Percentiles rank a stretch among this genome's conserved stretches.
Evolutionary conservation across 2,888 invertebrate genomes (phyloP).

Genomic region (Candidula unifasciata): DNA sequence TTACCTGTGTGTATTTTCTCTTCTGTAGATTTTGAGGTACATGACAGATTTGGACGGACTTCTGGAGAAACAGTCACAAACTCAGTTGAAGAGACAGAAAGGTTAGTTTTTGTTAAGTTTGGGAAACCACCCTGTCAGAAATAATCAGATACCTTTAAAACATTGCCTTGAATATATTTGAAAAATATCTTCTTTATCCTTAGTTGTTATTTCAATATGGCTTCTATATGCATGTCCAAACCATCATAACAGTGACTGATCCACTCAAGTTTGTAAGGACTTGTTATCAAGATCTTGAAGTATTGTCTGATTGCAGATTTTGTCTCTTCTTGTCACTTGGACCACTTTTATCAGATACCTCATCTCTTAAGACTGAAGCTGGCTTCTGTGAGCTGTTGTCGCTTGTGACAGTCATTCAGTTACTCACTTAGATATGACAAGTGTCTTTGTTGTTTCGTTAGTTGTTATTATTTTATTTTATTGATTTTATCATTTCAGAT

Average conservation of each 20-base stretch:
- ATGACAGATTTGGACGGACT: conserved; percentile 65
- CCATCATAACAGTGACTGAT: too few relatives aligned
- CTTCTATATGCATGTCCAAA: neutral
- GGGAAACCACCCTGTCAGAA: neutral
- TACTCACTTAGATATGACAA: neutral
- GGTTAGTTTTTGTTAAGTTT: conserved; percentile 59
- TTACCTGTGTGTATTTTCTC: neutral
- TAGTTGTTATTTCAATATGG: neutral
- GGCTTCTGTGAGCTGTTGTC: too few relatives aligned
- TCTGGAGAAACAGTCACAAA: conserved; percentile 62
- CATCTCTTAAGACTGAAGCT: too few relatives aligned
- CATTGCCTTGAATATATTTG: too few relatives aligned
- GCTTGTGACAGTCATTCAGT: neutral
- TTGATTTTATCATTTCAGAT: conserved; percentile 43
- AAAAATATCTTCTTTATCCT: neutral
- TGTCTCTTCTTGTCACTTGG: too few relatives aligned
- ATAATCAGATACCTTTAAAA: too few relatives aligned
- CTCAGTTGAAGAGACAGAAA: conserved; percentile 60
- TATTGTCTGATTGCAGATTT: too few relatives aligned
- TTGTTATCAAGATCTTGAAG: too few relatives aligned
- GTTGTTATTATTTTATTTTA: neutral
- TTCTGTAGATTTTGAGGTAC: conserved; percentile 63
- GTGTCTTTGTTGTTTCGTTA: neutral
- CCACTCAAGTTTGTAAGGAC: too few relatives aligned
- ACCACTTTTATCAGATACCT: neutral